Percentiles rank a stretch among this genome's conserved stretches.
phyloP scores from a whole-genome alignment of 2,888 invertebrate species.

The Apoderus coryli region DNA sequence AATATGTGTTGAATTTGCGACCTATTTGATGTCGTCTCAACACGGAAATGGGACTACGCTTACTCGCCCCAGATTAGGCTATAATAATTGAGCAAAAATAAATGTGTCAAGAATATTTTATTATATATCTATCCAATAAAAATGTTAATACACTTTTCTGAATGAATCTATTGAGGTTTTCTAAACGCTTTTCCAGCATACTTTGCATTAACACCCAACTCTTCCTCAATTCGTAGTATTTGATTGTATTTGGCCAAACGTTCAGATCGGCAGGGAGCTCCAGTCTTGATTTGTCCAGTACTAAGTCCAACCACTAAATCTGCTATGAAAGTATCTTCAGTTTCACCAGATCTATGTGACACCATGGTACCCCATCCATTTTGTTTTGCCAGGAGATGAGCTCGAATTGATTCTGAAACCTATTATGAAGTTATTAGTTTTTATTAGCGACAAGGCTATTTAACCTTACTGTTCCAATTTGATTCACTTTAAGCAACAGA shows the following conservation, averaged over 20 bases:
- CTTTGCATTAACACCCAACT: constrained; percentile 79
- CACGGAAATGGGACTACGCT: too few relatives aligned
- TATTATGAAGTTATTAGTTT: too few relatives aligned
- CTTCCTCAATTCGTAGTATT: constrained; percentile 95
- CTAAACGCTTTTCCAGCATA: constrained; percentile 96
- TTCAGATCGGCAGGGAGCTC: constrained; percentile 97
- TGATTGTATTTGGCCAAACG: constrained; percentile 98
- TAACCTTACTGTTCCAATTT: too few relatives aligned
- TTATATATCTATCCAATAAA: constrained; percentile 5
- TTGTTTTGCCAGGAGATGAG: constrained; percentile 74
- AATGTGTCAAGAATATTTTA: constrained; percentile 6
- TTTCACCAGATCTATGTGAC: constrained; percentile 93
- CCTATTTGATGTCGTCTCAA: too few relatives aligned
- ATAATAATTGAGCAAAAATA: constrained; percentile 1
- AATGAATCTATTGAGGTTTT: constrained; percentile 41
- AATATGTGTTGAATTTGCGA: too few relatives aligned
- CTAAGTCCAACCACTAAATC: constrained; percentile 96
- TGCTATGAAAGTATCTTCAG: constrained; percentile 98
- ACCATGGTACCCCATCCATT: constrained; percentile 99
- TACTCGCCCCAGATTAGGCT: too few relatives aligned
- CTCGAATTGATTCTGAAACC: constrained; percentile 93
- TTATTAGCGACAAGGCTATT: too few relatives aligned
- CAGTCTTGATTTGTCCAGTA: constrained; percentile 99
- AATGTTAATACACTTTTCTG: not conserved
- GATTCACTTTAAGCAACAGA: constrained; percentile 88